Evolutionary conservation across 2,888 invertebrate genomes (phyloP).

Genomic region (Nesidiocoris tenuis): DNA sequence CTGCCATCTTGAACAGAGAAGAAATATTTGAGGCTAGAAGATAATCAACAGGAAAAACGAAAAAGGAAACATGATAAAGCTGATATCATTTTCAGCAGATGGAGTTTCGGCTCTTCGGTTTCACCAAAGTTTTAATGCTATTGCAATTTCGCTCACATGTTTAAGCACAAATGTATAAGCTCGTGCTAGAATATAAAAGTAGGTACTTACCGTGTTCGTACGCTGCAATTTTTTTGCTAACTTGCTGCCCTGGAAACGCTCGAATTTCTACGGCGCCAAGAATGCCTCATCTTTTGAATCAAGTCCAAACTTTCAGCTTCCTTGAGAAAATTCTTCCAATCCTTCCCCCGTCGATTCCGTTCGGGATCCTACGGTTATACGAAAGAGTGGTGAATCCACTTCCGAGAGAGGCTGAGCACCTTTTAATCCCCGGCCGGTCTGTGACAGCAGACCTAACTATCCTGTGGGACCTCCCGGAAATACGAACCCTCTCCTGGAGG

Average conservation of each 20-base stretch:
- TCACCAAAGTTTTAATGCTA: too few relatives aligned
- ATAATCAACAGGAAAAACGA: too few relatives aligned
- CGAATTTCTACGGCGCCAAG: background rate
- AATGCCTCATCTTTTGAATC: background rate
- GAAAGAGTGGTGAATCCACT: background rate
- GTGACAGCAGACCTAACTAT: background rate
- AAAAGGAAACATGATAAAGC: too few relatives aligned
- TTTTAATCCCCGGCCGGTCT: background rate
- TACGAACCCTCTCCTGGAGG: background rate
- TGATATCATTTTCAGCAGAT: too few relatives aligned
- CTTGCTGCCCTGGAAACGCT: background rate
- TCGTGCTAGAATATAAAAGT: too few relatives aligned
- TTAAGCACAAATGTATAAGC: too few relatives aligned
- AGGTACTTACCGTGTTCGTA: too few relatives aligned
- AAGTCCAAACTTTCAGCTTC: background rate
- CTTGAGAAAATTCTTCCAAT: background rate
- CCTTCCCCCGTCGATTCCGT: background rate
- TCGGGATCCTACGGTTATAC: background rate
- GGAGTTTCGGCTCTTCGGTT: too few relatives aligned
- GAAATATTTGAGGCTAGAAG: too few relatives aligned
- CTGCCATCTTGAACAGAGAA: too few relatives aligned
- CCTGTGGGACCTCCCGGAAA: background rate
- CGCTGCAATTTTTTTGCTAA: background rate
- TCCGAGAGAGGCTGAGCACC: background rate
- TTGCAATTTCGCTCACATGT: too few relatives aligned